Evolutionary conservation across 2,797 vertebrate species (phyloP), one percentile per base, ranked within the genome.

Genomic region (Sternotherus odoratus): DNA sequence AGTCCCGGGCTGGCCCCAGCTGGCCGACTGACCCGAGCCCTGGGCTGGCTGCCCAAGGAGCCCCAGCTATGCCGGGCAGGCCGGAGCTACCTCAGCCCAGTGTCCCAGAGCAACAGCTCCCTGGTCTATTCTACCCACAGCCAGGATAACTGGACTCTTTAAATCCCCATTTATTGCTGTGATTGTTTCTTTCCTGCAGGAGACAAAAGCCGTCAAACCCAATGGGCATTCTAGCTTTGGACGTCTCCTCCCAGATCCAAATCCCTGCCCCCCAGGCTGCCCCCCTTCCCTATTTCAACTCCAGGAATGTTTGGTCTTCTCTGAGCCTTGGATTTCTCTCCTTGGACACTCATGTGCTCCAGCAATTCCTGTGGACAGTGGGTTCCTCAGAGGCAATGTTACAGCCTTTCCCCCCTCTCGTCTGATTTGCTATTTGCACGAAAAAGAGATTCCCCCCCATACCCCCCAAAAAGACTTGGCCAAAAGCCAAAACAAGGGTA

Each of bases 221-320:
- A 8, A 54, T 23, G 57, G 57, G 28, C 2, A 1, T 9, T 30
- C 46, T 15, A 19, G 28, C 13, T 30, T 48, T n/a, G 1, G 53
- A 10, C 5, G 8, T 39, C 49, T 30, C 57, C n/a, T 46, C 46
- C 8, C 88, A 46, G 26, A 8, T 6, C 54, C 13, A 4, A 43
- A 23, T 4, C 0, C 3, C 60, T 77, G 66, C 26, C 48, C 63
- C 43, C 43, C 21, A 10, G 51, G 72, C 36, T 26, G 48, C 0
- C n/a, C 63, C 50, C 30, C n/a, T 39, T 15, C 36, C 74, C 43
- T 3, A 43, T 46, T n/a, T 21, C 49, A 78, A 12, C 48, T 75
- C 79, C 82, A 39, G 86, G 63, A 1, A n/a, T 3, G n/a, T 10
- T 26, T 66, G 30, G 75, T 79, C 17, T 79, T 28, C 46, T 69